Evolutionary conservation across 2,797 vertebrate species (phyloP).

Genomic region (Vespertilio murinus): DNA sequence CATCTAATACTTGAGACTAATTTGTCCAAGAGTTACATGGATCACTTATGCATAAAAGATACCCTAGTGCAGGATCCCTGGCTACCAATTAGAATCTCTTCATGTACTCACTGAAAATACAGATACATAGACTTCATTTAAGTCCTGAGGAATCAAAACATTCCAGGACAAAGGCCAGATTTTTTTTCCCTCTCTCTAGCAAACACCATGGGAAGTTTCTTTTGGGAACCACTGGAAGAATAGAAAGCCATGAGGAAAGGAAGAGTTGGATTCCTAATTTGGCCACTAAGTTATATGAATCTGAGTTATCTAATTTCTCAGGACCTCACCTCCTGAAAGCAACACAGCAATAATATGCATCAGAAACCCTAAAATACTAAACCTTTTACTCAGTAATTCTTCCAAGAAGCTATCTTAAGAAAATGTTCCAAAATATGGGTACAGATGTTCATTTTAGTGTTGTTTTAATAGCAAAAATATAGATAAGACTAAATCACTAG

Average conservation of each 20-base stretch:
- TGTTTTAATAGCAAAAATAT: conserved; percentile 23
- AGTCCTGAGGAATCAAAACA: background rate
- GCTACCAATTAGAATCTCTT: background rate
- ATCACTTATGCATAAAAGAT: background rate
- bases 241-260: background rate
- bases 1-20: background rate
- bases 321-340: background rate
- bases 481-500: background rate
- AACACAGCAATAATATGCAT: background rate
- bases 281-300: background rate
- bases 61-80: background rate
- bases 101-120: background rate
- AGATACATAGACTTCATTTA: background rate
- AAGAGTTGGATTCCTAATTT: background rate
- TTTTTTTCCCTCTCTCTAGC: background rate
- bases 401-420: background rate
- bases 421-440: conserved; percentile 19
- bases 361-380: background rate
- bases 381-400: background rate
- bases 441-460: conserved; percentile 1
- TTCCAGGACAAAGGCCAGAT: background rate
- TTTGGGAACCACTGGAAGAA: background rate
- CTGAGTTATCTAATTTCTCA: background rate
- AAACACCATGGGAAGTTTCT: background rate
- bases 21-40: background rate